phyloP scores from a whole-genome alignment of 2,113 vertebrate genomes.

The Phrynosoma platyrhinos region DNA sequence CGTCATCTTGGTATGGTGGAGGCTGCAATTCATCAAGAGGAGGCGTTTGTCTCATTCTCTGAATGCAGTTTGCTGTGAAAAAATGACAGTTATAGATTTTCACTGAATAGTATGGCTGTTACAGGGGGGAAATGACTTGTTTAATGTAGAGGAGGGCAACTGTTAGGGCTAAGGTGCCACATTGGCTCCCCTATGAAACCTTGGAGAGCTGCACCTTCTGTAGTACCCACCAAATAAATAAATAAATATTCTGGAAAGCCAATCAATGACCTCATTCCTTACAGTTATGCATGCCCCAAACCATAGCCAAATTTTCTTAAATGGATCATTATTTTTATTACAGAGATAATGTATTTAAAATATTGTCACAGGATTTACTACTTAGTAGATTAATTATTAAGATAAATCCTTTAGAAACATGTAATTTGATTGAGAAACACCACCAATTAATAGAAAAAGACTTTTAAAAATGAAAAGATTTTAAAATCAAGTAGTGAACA shows the following conservation, averaged over 20 bases:
- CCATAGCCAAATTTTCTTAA: neutral
- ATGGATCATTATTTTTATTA: neutral
- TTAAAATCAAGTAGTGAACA: neutral
- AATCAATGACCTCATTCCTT: neutral
- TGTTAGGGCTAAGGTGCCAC: neutral
- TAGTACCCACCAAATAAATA: too few species aligned
- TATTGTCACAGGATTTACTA: neutral
- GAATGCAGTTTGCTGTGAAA: constrained; percentile 91
- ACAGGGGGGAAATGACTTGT: neutral
- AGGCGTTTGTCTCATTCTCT: constrained; percentile 95
- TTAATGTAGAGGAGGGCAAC: neutral
- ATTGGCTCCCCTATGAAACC: neutral
- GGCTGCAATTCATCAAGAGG: constrained; percentile 96
- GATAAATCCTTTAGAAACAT: neutral
- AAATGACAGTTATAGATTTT: constrained; percentile 67
- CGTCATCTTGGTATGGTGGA: constrained; percentile 95
- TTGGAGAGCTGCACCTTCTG: too few species aligned
- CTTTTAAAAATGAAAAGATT: neutral
- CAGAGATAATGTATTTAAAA: neutral
- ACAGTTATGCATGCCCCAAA: neutral
- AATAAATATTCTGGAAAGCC: neutral
- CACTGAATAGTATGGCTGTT: constrained; percentile 3
- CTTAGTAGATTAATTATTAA: neutral
- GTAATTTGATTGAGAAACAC: neutral
- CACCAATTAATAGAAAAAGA: neutral